Percentiles rank a stretch among this genome's conserved stretches.
Evolutionary conservation across 2,797 vertebrate species (phyloP).

Genomic region (Sebastes minor): DNA sequence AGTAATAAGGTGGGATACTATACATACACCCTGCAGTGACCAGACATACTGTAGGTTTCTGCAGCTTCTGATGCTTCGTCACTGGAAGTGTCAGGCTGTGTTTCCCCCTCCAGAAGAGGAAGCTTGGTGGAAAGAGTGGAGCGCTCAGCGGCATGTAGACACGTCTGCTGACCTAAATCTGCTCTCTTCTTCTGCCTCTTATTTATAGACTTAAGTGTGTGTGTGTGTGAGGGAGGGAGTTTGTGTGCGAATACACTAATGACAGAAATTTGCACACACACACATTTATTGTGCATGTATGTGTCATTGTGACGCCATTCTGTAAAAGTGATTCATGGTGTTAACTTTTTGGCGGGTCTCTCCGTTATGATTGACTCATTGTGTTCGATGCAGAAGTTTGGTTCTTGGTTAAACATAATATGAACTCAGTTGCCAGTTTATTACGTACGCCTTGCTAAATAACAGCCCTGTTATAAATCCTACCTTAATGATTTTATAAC

Average conservation of each 20-base stretch:
- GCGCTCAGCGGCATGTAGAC: constrained; percentile 60
- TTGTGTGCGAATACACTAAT: constrained; percentile 7
- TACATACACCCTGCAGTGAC: not conserved
- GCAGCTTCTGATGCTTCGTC: constrained; percentile 26
- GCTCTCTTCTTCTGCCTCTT: constrained; percentile 70
- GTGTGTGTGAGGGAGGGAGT: constrained; percentile 43
- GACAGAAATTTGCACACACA: constrained; percentile 44
- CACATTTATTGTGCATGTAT: not conserved
- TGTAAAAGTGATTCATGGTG: not conserved
- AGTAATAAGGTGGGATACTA: constrained; percentile 34
- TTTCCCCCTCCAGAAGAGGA: constrained; percentile 18
- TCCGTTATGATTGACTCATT: not conserved
- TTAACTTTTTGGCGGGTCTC: not conserved
- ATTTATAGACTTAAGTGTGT: constrained; percentile 66
- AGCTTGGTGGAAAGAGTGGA: constrained; percentile 45
- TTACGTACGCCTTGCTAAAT: not conserved
- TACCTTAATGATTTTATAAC: not conserved
- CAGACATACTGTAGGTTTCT: not conserved
- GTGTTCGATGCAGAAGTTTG: not conserved
- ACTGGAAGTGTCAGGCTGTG: constrained; percentile 34
- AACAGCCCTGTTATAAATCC: not conserved
- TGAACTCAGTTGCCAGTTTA: not conserved
- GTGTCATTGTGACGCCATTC: not conserved
- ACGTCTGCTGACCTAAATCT: constrained; percentile 77
- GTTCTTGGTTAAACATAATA: not conserved